Conservation (phyloP, 2,888 invertebrate species). For the Rotaria sp. region DNA sequence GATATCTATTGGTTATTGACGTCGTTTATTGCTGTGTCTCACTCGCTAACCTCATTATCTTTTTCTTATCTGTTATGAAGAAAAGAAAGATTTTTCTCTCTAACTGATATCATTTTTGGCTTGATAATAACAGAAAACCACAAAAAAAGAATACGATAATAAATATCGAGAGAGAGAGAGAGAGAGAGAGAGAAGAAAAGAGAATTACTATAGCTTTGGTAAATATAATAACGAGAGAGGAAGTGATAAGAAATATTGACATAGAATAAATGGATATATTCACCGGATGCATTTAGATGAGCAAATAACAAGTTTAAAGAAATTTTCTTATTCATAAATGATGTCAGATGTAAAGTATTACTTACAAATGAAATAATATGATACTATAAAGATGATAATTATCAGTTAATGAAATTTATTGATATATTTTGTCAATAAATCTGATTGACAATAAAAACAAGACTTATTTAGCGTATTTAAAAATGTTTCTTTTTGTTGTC, state of each 20-base stretch:
- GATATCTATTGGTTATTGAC: neutral
- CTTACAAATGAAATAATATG: no score
- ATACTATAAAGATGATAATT: no score
- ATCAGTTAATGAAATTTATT: no score
- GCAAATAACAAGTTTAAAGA: no score
- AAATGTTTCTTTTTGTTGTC: no score
- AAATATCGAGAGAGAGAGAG: neutral
- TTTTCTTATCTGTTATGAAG: neutral
- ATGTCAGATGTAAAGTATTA: no score
- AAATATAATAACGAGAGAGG: constrained; percentile 9
- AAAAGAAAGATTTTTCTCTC: neutral
- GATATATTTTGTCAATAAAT: no score
- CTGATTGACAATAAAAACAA: no score
- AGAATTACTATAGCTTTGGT: neutral
- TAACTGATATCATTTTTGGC: neutral
- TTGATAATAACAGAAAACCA: neutral
- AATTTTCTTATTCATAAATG: no score
- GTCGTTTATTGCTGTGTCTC: neutral
- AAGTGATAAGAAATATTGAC: neutral
- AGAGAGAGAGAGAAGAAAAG: neutral
- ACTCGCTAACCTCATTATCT: neutral
- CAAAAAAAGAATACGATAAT: neutral
- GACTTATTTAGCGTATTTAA: no score
- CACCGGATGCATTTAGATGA: neutral
- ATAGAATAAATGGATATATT: neutral